These are phyloP conservation scores for Argopecten irradians DNA, from an alignment of 1,140 invertebrate genomes.

Conservation along the genomic window DNA sequence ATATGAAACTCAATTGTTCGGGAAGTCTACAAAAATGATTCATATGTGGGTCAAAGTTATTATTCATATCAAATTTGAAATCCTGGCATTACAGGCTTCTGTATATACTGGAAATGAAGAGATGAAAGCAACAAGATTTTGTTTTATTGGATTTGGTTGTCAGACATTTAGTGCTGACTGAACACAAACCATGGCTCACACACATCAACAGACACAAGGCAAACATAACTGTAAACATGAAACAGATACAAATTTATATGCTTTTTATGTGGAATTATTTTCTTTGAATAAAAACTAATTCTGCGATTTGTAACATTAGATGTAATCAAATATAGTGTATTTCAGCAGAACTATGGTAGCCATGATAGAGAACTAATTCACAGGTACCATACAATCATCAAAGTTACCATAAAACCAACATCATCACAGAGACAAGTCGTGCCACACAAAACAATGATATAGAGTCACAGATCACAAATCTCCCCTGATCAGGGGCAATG, in stretches of 20 bases:
- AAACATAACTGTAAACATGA: neutral
- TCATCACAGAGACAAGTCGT: neutral
- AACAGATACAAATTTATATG: neutral
- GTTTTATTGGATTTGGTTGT: too few relatives aligned
- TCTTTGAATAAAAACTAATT: neutral
- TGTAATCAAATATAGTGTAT: neutral
- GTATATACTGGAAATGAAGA: too few relatives aligned
- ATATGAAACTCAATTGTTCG: too few relatives aligned
- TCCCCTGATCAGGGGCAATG: neutral
- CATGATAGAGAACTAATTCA: neutral
- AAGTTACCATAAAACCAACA: neutral
- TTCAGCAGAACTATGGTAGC: neutral
- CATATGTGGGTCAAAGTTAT: too few relatives aligned
- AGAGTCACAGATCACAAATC: neutral
- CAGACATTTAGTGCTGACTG: neutral
- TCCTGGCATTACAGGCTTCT: too few relatives aligned
- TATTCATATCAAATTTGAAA: too few relatives aligned
- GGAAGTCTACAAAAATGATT: too few relatives aligned
- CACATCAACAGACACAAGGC: neutral
- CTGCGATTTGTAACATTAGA: neutral
- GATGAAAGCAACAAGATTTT: too few relatives aligned
- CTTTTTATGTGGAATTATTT: neutral
- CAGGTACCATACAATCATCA: conserved; percentile 2
- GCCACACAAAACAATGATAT: neutral
- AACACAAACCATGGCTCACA: neutral